phyloP scores from a whole-genome alignment of 1,140 invertebrate species.

The Vanessa tameamea region DNA sequence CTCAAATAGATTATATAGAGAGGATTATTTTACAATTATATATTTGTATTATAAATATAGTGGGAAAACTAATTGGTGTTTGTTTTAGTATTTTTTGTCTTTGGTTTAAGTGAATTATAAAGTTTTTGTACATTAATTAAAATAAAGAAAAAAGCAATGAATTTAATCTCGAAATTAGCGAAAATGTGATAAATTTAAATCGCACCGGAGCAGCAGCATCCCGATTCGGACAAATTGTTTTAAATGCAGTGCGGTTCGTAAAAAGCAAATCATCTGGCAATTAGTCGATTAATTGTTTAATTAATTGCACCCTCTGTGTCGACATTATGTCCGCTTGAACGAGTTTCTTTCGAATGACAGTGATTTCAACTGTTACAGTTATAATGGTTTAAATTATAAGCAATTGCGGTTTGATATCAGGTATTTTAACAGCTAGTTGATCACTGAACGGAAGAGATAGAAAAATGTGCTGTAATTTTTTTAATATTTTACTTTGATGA shows the following conservation, averaged over 20 bases:
- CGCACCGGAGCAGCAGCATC: constrained; percentile 36
- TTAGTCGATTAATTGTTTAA: constrained; percentile 79
- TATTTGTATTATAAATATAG: too few species aligned
- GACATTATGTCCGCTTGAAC: constrained; percentile 44
- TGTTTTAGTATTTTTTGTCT: too few species aligned
- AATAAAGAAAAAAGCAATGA: too few species aligned
- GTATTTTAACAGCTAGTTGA: constrained; percentile 8
- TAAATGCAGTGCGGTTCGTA: constrained; percentile 53
- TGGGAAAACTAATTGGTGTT: too few species aligned
- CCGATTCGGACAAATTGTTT: constrained; percentile 64
- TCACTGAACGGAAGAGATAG: background rate
- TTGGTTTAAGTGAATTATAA: too few species aligned
- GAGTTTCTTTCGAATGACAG: constrained; percentile 39
- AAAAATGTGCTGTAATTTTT: too few species aligned
- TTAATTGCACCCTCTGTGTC: constrained; percentile 67
- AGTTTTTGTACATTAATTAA: too few species aligned
- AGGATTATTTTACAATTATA: too few species aligned
- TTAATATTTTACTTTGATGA: too few species aligned
- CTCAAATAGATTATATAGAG: too few species aligned
- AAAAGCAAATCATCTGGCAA: constrained; percentile 75
- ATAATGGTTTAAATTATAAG: constrained; percentile 38
- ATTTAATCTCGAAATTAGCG: background rate
- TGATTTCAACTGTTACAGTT: constrained; percentile 41
- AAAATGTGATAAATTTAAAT: constrained; percentile 12
- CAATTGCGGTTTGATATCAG: constrained; percentile 18